Percentiles rank a stretch among this genome's conserved stretches.
Conservation (phyloP, 2,113 vertebrate genomes). For the Acanthisitta chloris region DNA sequence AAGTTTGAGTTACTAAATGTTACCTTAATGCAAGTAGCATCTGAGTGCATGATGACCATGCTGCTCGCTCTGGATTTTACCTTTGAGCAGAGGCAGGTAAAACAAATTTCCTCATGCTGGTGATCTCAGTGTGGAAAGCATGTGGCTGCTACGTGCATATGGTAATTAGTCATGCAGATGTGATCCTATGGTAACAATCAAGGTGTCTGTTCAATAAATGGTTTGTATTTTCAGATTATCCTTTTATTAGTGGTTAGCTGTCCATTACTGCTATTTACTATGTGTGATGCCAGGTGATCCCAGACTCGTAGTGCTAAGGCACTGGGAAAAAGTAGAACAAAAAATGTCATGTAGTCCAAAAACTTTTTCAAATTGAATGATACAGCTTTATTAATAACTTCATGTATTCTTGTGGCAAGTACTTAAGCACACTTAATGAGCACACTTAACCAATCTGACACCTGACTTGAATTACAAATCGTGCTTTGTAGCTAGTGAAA, state of each 20-base stretch:
- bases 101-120: not conserved
- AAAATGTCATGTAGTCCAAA: not conserved
- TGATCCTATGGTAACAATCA: not conserved
- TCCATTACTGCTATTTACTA: accelerated
- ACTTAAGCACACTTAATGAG: not conserved
- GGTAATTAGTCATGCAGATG: not conserved
- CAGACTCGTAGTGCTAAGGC: not conserved
- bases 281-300: not conserved
- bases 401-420: not conserved
- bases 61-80: not conserved
- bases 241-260: not conserved
- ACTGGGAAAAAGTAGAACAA: not conserved
- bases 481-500: not conserved
- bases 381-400: not conserved
- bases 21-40: not conserved
- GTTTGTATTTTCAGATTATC: not conserved
- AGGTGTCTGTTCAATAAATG: not conserved
- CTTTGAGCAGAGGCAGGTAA: not conserved
- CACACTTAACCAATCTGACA: not conserved
- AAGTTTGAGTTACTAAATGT: not conserved
- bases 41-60: not conserved
- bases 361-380: not conserved
- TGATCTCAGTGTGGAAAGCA: not conserved
- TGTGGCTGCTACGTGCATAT: not conserved
- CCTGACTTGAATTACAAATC: not conserved